Percentiles rank a stretch among this genome's conserved stretches.
Evolutionary conservation across 2,888 invertebrate genomes (phyloP).

Genomic region (Drosophila greeni): DNA sequence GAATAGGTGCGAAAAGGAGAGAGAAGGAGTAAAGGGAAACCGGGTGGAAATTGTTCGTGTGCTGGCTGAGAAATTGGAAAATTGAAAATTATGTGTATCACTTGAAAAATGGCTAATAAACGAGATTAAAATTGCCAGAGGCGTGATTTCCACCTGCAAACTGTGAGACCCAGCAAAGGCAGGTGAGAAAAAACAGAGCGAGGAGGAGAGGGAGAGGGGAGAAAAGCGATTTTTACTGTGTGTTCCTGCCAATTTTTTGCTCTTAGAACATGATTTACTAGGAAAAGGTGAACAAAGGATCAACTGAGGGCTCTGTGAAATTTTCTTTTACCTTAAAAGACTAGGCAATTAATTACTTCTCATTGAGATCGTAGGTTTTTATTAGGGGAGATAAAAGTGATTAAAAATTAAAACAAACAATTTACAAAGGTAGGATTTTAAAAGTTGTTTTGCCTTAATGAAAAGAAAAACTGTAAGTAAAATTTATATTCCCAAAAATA

Average conservation of each 20-base stretch:
- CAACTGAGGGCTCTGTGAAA: background rate
- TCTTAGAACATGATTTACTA: constrained; percentile 3
- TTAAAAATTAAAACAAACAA: background rate
- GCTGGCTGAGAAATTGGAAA: constrained; percentile 65
- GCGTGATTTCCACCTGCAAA: constrained; percentile 51
- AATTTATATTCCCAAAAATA: background rate
- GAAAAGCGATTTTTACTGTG: constrained; percentile 2
- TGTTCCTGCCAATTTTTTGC: constrained; percentile 8
- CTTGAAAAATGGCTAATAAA: constrained; percentile 73
- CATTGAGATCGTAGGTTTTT: background rate
- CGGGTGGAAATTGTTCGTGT: constrained; percentile 35
- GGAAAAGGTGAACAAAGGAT: background rate
- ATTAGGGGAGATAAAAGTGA: too few species aligned
- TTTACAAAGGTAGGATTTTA: too few species aligned
- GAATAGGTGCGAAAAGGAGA: background rate
- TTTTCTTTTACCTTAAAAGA: background rate
- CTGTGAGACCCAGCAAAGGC: constrained; percentile 11
- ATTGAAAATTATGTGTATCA: constrained; percentile 71
- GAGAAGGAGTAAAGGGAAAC: constrained; percentile 1
- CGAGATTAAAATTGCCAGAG: constrained; percentile 69
- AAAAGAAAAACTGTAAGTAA: background rate
- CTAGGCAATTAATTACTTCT: background rate
- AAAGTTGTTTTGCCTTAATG: background rate
- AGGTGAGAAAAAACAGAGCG: constrained; percentile 2
- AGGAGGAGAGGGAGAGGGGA: background rate